These are phyloP conservation scores for Tyrannus savana DNA, from an alignment of 2,113 vertebrate genomes.

Conservation along the genomic window DNA sequence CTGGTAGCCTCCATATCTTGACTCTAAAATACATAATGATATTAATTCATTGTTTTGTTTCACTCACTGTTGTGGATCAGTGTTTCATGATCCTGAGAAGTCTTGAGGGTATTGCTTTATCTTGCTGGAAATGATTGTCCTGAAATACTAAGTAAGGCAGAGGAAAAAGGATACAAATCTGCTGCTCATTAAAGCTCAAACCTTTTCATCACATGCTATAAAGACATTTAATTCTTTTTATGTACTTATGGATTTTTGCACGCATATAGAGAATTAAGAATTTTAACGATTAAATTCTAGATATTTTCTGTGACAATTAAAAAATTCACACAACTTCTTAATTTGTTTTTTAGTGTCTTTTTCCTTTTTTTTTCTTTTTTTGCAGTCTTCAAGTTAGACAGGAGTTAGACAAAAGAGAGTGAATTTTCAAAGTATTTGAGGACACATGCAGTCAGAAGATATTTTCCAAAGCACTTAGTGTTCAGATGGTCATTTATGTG, in stretches of 20 bases:
- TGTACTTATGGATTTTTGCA: background rate
- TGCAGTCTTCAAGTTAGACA: background rate
- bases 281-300: background rate
- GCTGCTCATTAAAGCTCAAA: background rate
- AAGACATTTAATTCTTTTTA: background rate
- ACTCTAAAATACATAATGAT: background rate
- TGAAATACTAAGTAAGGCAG: background rate
- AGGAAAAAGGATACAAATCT: background rate
- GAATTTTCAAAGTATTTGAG: background rate
- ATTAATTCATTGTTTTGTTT: background rate
- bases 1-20: background rate
- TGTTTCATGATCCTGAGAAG: background rate
- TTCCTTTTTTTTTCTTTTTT: too few species aligned
- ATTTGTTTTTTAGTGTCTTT: background rate
- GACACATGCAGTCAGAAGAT: background rate
- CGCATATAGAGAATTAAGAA: background rate
- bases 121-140: background rate
- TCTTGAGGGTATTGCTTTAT: background rate
- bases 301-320: background rate
- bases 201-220: background rate
- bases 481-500: background rate
- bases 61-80: background rate
- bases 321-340: accelerated
- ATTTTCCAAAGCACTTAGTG: background rate
- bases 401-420: background rate